A percentile compares a stretch with the other conserved stretches of the same genome.
These are phyloP conservation scores for Megaleporinus macrocephalus DNA, from an alignment of 2,113 vertebrate species.

Conservation along the genomic window DNA sequence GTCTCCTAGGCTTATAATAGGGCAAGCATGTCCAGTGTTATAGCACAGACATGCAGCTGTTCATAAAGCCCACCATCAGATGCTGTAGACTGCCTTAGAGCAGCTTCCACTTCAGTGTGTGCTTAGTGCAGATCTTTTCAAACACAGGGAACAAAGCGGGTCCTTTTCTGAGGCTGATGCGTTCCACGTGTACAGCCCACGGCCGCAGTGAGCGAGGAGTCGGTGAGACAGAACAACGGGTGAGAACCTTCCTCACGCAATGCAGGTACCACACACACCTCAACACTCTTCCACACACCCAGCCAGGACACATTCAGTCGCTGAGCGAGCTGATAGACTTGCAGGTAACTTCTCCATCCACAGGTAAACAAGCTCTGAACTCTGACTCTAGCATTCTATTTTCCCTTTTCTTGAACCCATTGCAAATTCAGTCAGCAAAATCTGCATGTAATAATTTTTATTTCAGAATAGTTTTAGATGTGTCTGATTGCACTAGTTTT, in stretches of 20 bases:
- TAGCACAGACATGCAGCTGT: not conserved
- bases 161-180: constrained; percentile 67
- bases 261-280: constrained; percentile 3
- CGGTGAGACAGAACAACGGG: constrained; percentile 56
- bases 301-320: not conserved
- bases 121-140: constrained; percentile 81
- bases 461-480: not conserved
- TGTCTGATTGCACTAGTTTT: not conserved
- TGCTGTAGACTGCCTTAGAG: constrained; percentile 33
- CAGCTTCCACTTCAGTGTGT: constrained; percentile 71
- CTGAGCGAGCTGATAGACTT: not conserved
- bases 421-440: not conserved
- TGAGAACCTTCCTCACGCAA: constrained; percentile 6
- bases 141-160: constrained; percentile 72
- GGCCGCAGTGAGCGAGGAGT: constrained; percentile 42
- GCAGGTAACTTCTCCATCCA: not conserved
- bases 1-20: not conserved
- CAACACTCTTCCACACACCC: not conserved
- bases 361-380: not conserved
- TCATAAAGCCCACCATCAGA: not conserved
- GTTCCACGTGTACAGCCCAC: constrained; percentile 72
- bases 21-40: not conserved
- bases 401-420: not conserved
- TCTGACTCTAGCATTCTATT: not conserved
- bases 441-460: not conserved